These are phyloP conservation scores for Coelinius sp. DNA, from an alignment of 2,888 invertebrate species.

Conservation along the genomic window DNA sequence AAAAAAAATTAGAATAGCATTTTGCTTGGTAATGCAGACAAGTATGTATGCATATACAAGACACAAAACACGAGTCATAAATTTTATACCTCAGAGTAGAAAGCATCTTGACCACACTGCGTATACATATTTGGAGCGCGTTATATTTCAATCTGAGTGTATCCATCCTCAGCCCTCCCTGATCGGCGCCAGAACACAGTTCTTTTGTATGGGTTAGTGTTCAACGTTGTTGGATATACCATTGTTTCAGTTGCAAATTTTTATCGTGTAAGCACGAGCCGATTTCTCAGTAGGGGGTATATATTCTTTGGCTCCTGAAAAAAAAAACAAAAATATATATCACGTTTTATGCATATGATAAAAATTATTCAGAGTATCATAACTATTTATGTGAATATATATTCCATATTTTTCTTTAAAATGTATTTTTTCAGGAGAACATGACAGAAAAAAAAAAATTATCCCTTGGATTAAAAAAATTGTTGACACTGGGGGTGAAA, in stretches of 20 bases:
- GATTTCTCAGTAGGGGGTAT: slow-evolving; percentile 61
- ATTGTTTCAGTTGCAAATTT: slow-evolving; percentile 69
- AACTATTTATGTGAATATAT: not conserved
- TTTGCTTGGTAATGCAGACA: slow-evolving; percentile 4
- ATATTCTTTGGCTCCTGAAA: slow-evolving; percentile 39
- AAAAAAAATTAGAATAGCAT: slow-evolving; percentile 20
- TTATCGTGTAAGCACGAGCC: slow-evolving; percentile 60
- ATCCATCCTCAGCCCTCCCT: slow-evolving; percentile 41
- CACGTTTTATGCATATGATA: slow-evolving; percentile 34
- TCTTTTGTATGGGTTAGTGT: slow-evolving; percentile 61
- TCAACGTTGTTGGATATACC: slow-evolving; percentile 47
- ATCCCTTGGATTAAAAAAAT: not conserved
- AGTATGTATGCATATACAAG: slow-evolving; percentile 22
- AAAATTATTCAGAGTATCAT: slow-evolving; percentile 35
- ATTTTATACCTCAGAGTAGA: slow-evolving; percentile 40
- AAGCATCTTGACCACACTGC: slow-evolving; percentile 39
- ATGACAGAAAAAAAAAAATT: too few relatives aligned
- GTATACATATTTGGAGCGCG: slow-evolving; percentile 62
- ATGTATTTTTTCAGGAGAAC: too few relatives aligned
- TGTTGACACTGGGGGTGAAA: not conserved
- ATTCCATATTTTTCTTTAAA: too few relatives aligned
- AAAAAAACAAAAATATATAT: too few relatives aligned
- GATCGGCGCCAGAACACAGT: slow-evolving; percentile 67
- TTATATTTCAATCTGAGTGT: slow-evolving; percentile 66
- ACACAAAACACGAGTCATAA: slow-evolving; percentile 40